These are phyloP conservation scores for Tachina fera DNA, from an alignment of 2,888 invertebrate species.

Conservation along the genomic window DNA sequence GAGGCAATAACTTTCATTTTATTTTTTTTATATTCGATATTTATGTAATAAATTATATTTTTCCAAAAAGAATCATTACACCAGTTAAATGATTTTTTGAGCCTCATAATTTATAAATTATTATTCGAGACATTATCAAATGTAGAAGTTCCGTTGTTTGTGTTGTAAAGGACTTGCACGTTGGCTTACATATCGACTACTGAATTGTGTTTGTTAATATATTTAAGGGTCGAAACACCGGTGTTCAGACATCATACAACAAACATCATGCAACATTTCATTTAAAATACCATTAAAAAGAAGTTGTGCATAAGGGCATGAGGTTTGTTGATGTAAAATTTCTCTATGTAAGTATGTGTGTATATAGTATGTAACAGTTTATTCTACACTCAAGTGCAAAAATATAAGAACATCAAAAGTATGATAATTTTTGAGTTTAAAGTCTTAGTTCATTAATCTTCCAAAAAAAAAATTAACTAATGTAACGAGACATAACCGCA, in stretches of 20 bases:
- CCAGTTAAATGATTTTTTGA: background rate
- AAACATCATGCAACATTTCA: slow-evolving; percentile 12
- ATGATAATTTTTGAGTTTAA: no score
- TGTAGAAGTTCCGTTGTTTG: background rate
- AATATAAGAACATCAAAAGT: no score
- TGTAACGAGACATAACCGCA: no score
- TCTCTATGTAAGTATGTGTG: no score
- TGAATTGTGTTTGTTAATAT: slow-evolving; percentile 5
- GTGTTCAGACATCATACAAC: background rate
- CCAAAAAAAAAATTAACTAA: no score
- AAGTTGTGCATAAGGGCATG: background rate
- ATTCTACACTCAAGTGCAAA: no score
- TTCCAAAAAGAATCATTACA: background rate
- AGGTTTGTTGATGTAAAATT: no score
- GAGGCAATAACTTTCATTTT: no score
- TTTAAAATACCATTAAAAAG: background rate
- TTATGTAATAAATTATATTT: background rate
- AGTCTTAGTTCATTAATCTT: no score
- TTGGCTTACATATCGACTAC: slow-evolving; percentile 10
- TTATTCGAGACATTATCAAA: background rate
- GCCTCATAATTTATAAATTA: background rate
- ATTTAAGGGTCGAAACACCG: background rate
- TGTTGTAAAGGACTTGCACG: background rate
- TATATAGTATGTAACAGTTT: no score
- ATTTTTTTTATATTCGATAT: no score